Conservation (phyloP, 2,797 vertebrate genomes). For the Chaunax sp. region DNA sequence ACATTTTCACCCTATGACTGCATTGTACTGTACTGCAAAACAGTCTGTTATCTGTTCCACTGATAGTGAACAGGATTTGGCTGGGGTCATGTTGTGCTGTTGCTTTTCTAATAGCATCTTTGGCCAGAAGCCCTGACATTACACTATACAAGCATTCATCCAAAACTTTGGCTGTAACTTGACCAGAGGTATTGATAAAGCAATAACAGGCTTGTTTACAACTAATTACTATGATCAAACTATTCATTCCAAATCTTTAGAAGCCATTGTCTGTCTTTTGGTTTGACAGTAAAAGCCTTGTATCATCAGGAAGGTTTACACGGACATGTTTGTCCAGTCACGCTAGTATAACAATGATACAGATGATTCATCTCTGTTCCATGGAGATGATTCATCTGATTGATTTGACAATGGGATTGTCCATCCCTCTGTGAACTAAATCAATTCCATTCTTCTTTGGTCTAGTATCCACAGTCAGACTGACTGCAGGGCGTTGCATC, state of each 20-base stretch:
- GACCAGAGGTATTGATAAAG: constrained; percentile 8
- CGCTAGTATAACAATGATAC: constrained; percentile 27
- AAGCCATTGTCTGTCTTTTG: constrained; percentile 17
- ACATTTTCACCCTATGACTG: constrained; percentile 37
- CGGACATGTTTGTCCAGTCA: constrained; percentile 47
- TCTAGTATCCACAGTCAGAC: constrained; percentile 17
- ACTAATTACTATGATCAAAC: constrained; percentile 31
- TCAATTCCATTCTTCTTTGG: constrained; percentile 10
- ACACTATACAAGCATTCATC: constrained; percentile 36
- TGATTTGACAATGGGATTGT: constrained; percentile 23
- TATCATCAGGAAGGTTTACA: constrained; percentile 23
- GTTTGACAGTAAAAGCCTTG: neutral
- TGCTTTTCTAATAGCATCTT: constrained; percentile 39
- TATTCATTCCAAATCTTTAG: constrained; percentile 18
- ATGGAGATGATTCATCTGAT: constrained; percentile 32
- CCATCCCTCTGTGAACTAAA: constrained; percentile 16
- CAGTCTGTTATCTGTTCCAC: constrained; percentile 25
- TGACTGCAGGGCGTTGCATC: constrained; percentile 14
- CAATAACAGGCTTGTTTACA: constrained; percentile 32
- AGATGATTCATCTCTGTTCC: constrained; percentile 32
- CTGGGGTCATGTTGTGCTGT: constrained; percentile 7
- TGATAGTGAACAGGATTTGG: constrained; percentile 28
- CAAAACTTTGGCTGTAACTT: constrained; percentile 25
- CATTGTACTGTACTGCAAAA: constrained; percentile 3
- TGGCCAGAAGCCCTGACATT: constrained; percentile 18